Percentiles rank a stretch among this genome's conserved stretches.
These are phyloP conservation scores for Enhydra lutris DNA, from an alignment of 2,113 vertebrate genomes.

Conservation along the genomic window DNA sequence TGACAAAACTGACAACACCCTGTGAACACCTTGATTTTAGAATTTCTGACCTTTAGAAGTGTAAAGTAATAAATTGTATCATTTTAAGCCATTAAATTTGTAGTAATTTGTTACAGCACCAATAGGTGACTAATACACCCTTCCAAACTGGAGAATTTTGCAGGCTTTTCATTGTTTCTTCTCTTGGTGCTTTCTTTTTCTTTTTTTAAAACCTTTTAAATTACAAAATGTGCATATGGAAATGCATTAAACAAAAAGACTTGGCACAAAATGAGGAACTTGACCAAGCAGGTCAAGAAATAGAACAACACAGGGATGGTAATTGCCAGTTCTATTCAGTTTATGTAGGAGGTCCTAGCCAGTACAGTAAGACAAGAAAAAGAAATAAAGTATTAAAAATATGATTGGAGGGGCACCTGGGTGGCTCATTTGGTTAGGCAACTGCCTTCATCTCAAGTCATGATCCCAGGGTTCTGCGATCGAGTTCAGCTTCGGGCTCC, in stretches of 20 bases:
- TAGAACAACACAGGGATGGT: background rate
- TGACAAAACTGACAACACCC: background rate
- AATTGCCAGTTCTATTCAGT: background rate
- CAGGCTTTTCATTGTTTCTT: background rate
- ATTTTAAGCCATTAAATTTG: background rate
- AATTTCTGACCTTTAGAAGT: background rate
- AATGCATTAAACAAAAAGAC: background rate
- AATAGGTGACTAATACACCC: background rate
- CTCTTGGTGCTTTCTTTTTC: background rate
- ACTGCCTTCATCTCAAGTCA: background rate
- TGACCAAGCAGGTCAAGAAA: constrained; percentile 2
- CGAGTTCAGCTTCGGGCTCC: background rate
- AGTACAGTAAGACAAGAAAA: background rate
- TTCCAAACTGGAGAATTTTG: constrained; percentile 24
- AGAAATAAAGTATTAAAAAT: background rate
- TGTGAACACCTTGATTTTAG: background rate
- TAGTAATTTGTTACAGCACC: background rate
- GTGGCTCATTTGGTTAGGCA: background rate
- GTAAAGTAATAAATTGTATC: background rate
- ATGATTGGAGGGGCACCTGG: background rate
- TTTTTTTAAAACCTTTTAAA: background rate
- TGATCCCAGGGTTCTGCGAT: background rate
- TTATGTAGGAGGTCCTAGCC: background rate
- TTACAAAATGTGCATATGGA: background rate
- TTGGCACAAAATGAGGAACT: background rate